Percentiles rank a stretch among this genome's conserved stretches.
Evolutionary conservation across 2,113 vertebrate genomes (phyloP).

Genomic region (Campylomormyrus numenius): DNA sequence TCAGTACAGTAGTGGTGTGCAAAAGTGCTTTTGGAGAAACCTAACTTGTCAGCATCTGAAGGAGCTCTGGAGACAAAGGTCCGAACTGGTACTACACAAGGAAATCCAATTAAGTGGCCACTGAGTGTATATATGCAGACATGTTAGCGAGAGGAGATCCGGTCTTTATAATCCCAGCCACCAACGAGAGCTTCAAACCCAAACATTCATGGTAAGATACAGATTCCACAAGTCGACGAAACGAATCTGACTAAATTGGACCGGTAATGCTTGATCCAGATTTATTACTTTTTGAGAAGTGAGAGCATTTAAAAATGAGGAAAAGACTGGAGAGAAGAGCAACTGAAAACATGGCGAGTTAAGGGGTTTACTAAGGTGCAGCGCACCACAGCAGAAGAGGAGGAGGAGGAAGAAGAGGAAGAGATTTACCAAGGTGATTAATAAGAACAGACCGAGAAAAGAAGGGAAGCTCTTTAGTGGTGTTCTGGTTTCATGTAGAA

Average conservation of each 20-base stretch:
- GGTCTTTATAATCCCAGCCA: not conserved
- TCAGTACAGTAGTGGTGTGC: not conserved
- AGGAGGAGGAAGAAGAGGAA: constrained; percentile 65
- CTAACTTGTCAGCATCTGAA: not conserved
- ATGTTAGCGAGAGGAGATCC: not conserved
- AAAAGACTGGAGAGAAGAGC: not conserved
- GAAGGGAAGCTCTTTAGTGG: constrained; percentile 95
- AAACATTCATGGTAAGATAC: not conserved
- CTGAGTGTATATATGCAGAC: not conserved
- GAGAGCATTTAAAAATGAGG: not conserved
- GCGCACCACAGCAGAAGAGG: constrained; percentile 9
- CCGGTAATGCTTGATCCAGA: not conserved
- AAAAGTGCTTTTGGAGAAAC: not conserved
- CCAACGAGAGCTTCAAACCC: not conserved
- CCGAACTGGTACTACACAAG: not conserved
- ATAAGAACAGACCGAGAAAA: constrained; percentile 98
- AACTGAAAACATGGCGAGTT: constrained; percentile 15
- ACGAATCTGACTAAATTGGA: not conserved
- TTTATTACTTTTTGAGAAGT: not conserved
- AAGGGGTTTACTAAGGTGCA: constrained; percentile 31
- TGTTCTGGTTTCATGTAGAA: constrained; percentile 99
- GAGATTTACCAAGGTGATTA: constrained; percentile 94
- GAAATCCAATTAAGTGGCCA: not conserved
- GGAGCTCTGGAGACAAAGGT: not conserved
- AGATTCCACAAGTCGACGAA: not conserved